Evolutionary conservation across 2,113 vertebrate species (phyloP), one percentile per base, ranked within the genome.

Genomic region (Crotophaga sulcirostris): DNA sequence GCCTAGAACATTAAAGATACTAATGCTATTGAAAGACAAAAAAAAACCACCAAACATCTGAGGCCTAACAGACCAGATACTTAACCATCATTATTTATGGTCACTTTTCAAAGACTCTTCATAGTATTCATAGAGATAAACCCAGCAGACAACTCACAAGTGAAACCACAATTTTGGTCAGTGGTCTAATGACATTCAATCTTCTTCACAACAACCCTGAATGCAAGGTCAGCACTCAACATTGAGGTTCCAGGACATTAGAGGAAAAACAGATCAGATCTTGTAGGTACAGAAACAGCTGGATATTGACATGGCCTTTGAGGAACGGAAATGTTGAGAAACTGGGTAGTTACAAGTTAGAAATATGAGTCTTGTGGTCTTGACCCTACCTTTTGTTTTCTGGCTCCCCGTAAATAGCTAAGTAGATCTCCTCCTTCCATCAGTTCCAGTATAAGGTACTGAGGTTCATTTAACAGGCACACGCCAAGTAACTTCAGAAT

Each of bases 361-460:
- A 88, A 84, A 29, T 44, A 10, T 1, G 6, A 34, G 31, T 36
- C 5, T 66, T 6, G 3, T 16, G 13, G 7, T 18, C 21, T 36
- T 73, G 58, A 51, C 21, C 66, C 20, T 92, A 97, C 97, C 97
- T 29, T 89, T 29, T 97, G 96, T 54, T 47, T 94, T 33, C 98
- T 97, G 77, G 98, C 97, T 96, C 95, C 97, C 62, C 97, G 93
- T 90, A 98, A 95, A 80, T 98, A 98, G 36, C 93, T 97, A 28
- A 98, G 97, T 42, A 98, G 97, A 82, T 98, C 98, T 36, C 98
- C 98, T 92, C 98, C 98, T 95, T 98, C 98, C 98, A 98, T 98
- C 91, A 98, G 58, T 76, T 98, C 98, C 75, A 98, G 85, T 55
- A 98, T 98, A 70, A 98, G 97, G 77, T 98, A 98, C 67, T 98